Conservation (phyloP, 1,140 invertebrate species). For the Delia radicum region DNA sequence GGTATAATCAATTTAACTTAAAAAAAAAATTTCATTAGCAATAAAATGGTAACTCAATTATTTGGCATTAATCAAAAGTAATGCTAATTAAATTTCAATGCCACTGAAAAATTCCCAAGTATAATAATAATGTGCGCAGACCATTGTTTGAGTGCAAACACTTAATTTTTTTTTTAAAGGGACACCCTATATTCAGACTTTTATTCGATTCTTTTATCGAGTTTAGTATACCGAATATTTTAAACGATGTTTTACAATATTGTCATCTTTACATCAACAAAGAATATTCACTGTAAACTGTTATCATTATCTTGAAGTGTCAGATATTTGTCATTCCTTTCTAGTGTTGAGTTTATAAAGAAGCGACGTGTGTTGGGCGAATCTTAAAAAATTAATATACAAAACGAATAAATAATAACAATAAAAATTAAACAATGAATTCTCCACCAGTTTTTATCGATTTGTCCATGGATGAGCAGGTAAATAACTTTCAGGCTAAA, state of each 20-base stretch:
- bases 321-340: background rate
- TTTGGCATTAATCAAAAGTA: no score
- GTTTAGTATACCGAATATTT: no score
- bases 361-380: slow-evolving; percentile 28
- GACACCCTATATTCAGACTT: no score
- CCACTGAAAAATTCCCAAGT: no score
- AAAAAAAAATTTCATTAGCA: no score
- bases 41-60: no score
- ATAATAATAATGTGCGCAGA: no score
- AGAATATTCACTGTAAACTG: background rate
- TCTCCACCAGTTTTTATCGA: slow-evolving; percentile 80
- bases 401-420: background rate
- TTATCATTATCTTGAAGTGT: background rate
- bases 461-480: slow-evolving; percentile 76
- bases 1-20: no score
- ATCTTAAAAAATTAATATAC: background rate
- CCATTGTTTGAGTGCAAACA: no score
- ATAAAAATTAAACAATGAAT: slow-evolving; percentile 58
- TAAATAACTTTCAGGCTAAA: slow-evolving; percentile 48
- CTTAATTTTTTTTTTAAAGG: no score
- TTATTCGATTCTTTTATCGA: no score
- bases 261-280: background rate
- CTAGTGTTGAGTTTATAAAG: slow-evolving; percentile 23
- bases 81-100: no score
- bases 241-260: background rate